Evolutionary conservation across 2,888 invertebrate species (phyloP).

Genomic region (Zelleria hepariella): DNA sequence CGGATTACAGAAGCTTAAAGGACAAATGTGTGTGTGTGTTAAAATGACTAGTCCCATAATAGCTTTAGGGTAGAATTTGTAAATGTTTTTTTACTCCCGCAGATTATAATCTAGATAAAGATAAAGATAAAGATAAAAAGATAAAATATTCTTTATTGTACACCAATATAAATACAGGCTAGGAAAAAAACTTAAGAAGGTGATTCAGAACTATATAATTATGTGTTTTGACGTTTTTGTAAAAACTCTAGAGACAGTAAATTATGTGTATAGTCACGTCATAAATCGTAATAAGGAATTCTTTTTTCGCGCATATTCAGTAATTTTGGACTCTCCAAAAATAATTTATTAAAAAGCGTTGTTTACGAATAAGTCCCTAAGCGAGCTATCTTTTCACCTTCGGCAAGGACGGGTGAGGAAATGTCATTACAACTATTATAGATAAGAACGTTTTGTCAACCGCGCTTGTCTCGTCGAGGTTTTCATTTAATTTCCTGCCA

Average conservation of each 20-base stretch:
- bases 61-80: slow-evolving; percentile 24
- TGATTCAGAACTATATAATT: no score
- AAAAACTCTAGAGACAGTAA: no score
- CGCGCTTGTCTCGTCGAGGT: slow-evolving; percentile 42
- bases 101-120: no score
- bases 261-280: no score
- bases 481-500: slow-evolving; percentile 67
- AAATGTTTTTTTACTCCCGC: not conserved
- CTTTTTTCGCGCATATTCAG: no score
- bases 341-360: not conserved
- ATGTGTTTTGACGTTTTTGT: no score
- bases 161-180: no score
- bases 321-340: no score
- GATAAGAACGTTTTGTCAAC: slow-evolving; percentile 54
- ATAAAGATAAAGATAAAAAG: no score
- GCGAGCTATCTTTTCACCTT: slow-evolving; percentile 45
- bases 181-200: no score
- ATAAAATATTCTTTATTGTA: no score
- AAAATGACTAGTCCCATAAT: slow-evolving; percentile 46
- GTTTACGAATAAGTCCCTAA: not conserved
- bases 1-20: slow-evolving; percentile 36
- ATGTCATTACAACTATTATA: slow-evolving; percentile 52
- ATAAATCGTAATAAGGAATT: no score
- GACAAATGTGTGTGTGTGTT: slow-evolving; percentile 38
- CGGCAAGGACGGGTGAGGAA: slow-evolving; percentile 36